Evolutionary conservation across 2,888 invertebrate genomes (phyloP), one percentile per base, ranked within the genome.

Genomic region (Euproctis similis): DNA sequence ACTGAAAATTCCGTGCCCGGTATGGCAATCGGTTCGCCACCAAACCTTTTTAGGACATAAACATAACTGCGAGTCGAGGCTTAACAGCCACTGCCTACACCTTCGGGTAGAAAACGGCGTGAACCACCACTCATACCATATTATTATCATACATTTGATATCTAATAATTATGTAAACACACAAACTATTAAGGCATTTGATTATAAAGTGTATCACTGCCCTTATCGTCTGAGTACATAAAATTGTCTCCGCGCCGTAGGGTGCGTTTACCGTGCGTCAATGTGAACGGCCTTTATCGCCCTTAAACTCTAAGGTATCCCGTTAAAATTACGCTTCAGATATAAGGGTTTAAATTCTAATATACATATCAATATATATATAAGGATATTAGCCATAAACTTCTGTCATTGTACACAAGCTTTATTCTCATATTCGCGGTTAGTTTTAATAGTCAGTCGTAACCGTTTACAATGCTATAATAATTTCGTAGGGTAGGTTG

Each of bases 391-490:
- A 59, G 63, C 65, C 48, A 67, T 73, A 65, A 70, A 68, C 36
- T 37, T 27, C 6, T 31, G 21, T 36, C 28, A 24, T 24, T 48
- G 40, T 45, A 39, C 35, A 36, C 13, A 29, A 32, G 26, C 34
- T n/a, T n/a, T 27, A 40, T 49, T 46, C 39, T 32, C 36, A 39
- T 59, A 53, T 48, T 52, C 11, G 70, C 44, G 80, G 80, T 75
- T 71, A 72, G 71, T 76, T 76, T 74, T 75, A 77, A 80, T 75
- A 59, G 64, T 53, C 44, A 42, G 61, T 68, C 74, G 53, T 84
- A 81, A 82, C 74, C 62, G 63, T 82, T 78, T 72, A 80, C 70
- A 70, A 66, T 57, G 72, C 68, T 74, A 81, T 78, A 80, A 75
- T 78, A 77, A 80, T 81, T 80, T 74, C 66, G 72, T 59, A 72